Conservation (phyloP, 1,140 invertebrate species). For the Anastatus disparis region DNA sequence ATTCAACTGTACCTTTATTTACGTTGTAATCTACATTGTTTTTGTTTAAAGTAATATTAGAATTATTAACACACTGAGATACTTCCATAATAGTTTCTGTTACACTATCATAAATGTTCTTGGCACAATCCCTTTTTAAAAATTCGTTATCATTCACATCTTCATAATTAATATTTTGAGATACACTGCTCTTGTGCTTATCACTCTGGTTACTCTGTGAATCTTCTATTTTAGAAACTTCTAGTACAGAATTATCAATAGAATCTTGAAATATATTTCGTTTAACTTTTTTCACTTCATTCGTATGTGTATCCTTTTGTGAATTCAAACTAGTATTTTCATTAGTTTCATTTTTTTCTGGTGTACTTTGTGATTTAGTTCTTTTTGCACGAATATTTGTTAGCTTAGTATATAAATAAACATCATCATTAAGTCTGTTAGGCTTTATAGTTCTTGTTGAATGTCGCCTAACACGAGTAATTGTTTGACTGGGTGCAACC, state of each 20-base stretch:
- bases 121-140: constrained; percentile 35
- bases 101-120: constrained; percentile 33
- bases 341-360: background rate
- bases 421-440: constrained; percentile 50
- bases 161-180: constrained; percentile 1
- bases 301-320: background rate
- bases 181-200: background rate
- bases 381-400: constrained; percentile 29
- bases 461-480: constrained; percentile 33
- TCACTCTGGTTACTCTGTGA: constrained; percentile 30
- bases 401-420: constrained; percentile 39
- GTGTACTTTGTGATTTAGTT: constrained; percentile 14
- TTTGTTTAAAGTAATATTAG: constrained; percentile 17
- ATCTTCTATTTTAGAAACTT: constrained; percentile 55
- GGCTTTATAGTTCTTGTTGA: constrained; percentile 50
- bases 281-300: background rate
- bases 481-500: constrained; percentile 1
- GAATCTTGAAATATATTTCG: constrained; percentile 49
- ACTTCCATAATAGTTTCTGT: constrained; percentile 58
- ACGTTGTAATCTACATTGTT: background rate
- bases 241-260: constrained; percentile 60
- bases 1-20: constrained; percentile 29
- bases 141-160: constrained; percentile 21
- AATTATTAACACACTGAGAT: constrained; percentile 46
- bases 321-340: background rate